A percentile compares a stretch with the other conserved stretches of the same genome.
These are phyloP conservation scores for Micromussa lordhowensis DNA, from an alignment of 92 coral and sea anemone genomes.

Conservation along the genomic window DNA sequence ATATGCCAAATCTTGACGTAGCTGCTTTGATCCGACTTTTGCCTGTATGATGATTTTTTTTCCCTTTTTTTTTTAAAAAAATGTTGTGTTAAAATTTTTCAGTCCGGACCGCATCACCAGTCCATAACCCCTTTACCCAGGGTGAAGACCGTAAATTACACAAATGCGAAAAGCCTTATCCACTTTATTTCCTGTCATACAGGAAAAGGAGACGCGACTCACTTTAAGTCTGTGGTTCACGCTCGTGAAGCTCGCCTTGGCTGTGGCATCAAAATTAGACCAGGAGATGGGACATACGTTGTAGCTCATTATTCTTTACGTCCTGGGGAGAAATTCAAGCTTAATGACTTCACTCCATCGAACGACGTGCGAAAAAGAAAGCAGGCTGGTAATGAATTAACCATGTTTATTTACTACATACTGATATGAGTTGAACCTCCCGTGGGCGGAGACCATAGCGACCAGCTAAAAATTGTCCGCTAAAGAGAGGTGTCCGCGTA, in stretches of 20 bases:
- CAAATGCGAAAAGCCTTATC: background rate
- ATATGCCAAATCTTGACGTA: too few relatives aligned
- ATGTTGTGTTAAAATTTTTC: background rate
- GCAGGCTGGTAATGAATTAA: conserved; percentile 14
- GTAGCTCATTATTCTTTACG: conserved; percentile 60
- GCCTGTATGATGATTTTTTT: background rate
- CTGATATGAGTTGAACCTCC: background rate
- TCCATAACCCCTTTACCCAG: background rate
- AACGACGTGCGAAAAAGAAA: conserved; percentile 20
- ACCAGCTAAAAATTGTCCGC: too few relatives aligned
- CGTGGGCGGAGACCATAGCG: too few relatives aligned
- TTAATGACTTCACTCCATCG: background rate
- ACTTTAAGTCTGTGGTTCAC: conserved; percentile 54
- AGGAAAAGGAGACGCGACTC: conserved; percentile 31
- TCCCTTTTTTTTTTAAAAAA: too few relatives aligned
- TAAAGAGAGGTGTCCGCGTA: too few relatives aligned
- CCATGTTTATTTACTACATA: background rate
- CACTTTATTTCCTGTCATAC: background rate
- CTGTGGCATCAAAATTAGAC: conserved; percentile 60
- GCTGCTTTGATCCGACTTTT: too few relatives aligned
- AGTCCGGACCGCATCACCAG: background rate
- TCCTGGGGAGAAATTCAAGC: background rate
- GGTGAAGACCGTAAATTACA: background rate
- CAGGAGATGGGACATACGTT: conserved; percentile 67
- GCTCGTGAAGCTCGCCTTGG: conserved; percentile 53